These are phyloP conservation scores for Cladorhizidae sp. DNA, from an alignment of 37 sponge, comb jelly and placozoan species.

Conservation along the genomic window DNA sequence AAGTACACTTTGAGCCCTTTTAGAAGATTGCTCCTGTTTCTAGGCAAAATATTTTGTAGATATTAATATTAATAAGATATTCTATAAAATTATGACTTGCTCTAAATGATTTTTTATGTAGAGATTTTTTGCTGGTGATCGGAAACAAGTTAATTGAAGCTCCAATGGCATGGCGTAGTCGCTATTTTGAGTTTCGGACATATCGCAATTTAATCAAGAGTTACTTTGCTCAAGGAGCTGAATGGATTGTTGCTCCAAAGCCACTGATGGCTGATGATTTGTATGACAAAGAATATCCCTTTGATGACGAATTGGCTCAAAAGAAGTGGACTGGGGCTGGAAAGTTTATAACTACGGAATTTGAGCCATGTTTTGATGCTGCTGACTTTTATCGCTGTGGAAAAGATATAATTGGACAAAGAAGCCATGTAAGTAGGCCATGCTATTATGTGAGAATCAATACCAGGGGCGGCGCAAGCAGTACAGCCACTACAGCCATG, in stretches of 20 bases:
- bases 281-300: constrained; percentile 57
- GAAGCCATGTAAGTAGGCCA: constrained; percentile 71
- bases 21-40: constrained; percentile 17
- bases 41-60: background rate
- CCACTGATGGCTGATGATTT: constrained; percentile 68
- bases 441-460: too few species aligned
- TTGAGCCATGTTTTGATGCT: constrained; percentile 83
- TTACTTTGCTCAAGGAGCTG: constrained; percentile 67
- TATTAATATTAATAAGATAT: background rate
- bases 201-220: constrained; percentile 74
- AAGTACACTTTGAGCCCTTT: constrained; percentile 53
- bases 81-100: background rate
- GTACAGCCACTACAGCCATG: too few species aligned
- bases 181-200: constrained; percentile 79
- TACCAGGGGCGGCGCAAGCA: too few species aligned
- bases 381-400: constrained; percentile 82
- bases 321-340: constrained; percentile 7
- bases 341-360: constrained; percentile 78
- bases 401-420: constrained; percentile 76
- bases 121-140: constrained; percentile 70
- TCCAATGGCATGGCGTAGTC: constrained; percentile 82
- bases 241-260: constrained; percentile 75
- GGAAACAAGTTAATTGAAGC: constrained; percentile 86
- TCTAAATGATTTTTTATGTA: background rate
- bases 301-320: background rate